Conservation (phyloP, 2,113 vertebrate genomes). For the Nesoenas mayeri region DNA sequence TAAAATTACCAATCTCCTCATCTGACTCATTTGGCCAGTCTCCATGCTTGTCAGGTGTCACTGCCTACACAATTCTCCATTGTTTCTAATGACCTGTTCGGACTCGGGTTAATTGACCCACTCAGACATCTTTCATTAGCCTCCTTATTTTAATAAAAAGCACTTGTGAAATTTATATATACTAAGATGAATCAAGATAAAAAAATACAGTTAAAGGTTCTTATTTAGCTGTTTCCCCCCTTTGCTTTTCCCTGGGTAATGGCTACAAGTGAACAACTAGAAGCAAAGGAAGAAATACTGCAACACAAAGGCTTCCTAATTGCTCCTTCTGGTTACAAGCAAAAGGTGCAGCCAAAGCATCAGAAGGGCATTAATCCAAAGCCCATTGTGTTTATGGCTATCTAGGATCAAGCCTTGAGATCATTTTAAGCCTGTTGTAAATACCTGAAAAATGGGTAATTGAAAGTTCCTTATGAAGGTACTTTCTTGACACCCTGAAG, state of each 20-base stretch:
- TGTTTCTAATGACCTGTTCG: constrained; percentile 50
- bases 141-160: constrained; percentile 65
- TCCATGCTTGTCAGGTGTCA: not conserved
- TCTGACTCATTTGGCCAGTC: constrained; percentile 23
- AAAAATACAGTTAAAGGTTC: constrained; percentile 52
- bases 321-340: constrained; percentile 15
- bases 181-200: constrained; percentile 44
- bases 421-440: not conserved
- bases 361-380: constrained; percentile 1
- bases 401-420: not conserved
- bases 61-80: constrained; percentile 1
- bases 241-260: constrained; percentile 9
- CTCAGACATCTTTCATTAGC: constrained; percentile 55
- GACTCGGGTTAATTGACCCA: constrained; percentile 46
- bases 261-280: not conserved
- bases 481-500: not conserved
- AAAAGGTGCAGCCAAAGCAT: not conserved
- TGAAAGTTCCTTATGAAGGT: not conserved
- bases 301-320: not conserved
- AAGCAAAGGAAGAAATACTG: not conserved
- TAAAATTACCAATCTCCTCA: constrained; percentile 36
- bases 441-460: constrained; percentile 3
- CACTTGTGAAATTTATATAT: constrained; percentile 31
- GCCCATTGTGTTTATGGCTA: not conserved
- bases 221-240: constrained; percentile 28